phyloP scores from a whole-genome alignment of 1,140 invertebrate genomes.

The Eumeta japonica region DNA sequence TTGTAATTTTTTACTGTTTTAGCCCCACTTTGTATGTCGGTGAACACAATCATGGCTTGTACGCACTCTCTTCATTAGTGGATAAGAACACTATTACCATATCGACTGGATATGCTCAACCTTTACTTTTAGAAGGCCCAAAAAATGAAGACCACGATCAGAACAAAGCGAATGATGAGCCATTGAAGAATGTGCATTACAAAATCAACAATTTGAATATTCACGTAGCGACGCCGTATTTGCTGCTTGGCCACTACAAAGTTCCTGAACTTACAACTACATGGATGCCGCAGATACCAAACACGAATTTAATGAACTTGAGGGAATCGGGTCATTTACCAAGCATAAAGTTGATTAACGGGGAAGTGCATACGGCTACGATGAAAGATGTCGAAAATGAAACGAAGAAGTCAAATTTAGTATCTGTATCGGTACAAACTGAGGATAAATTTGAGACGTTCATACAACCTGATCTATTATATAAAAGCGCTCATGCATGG shows the following conservation, averaged over 20 bases:
- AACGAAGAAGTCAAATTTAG: constrained; percentile 36
- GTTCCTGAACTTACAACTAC: constrained; percentile 64
- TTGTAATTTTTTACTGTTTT: too few species aligned
- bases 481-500: constrained; percentile 57
- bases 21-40: constrained; percentile 93
- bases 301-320: constrained; percentile 27
- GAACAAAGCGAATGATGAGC: constrained; percentile 37
- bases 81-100: constrained; percentile 80
- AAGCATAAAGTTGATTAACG: constrained; percentile 38
- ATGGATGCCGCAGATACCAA: constrained; percentile 40
- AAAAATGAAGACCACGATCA: constrained; percentile 26
- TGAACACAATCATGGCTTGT: constrained; percentile 82
- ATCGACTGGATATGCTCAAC: constrained; percentile 61
- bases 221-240: constrained; percentile 43
- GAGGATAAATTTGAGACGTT: constrained; percentile 36
- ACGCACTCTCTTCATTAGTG: constrained; percentile 87
- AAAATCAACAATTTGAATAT: constrained; percentile 45
- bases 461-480: constrained; percentile 38
- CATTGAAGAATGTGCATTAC: constrained; percentile 52
- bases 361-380: constrained; percentile 27
- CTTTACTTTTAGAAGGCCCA: constrained; percentile 71
- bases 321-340: constrained; percentile 14
- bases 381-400: constrained; percentile 45
- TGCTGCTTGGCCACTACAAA: constrained; percentile 75
- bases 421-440: constrained; percentile 52